Conservation (phyloP, 2,888 invertebrate species). For the Lithophane leautieri region DNA sequence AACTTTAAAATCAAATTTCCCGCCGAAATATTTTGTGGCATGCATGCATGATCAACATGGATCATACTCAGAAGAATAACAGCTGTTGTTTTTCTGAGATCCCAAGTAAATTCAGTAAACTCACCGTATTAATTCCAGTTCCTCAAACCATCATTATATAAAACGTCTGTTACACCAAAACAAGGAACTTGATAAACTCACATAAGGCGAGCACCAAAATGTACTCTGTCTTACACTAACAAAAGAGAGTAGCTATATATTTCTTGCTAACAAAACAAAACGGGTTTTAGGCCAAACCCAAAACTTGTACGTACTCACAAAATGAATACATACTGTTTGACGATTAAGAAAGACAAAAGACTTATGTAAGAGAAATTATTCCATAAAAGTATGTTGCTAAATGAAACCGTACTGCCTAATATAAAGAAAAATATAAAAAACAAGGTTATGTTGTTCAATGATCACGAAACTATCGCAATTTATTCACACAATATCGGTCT, state of each 20-base stretch:
- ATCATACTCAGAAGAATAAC: background rate
- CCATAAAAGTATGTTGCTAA: background rate
- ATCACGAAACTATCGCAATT: conserved; percentile 2
- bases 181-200: no score
- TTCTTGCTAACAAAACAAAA: background rate
- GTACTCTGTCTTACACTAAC: no score
- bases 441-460: conserved; percentile 11
- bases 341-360: no score
- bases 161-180: background rate
- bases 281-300: no score
- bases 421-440: background rate
- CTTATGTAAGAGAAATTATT: background rate
- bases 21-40: conserved; percentile 17
- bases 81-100: conserved; percentile 4
- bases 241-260: no score
- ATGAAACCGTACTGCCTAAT: background rate
- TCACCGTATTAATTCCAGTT: conserved; percentile 9
- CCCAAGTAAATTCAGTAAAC: conserved; percentile 3
- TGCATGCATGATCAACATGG: background rate
- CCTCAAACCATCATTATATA: background rate
- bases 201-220: no score
- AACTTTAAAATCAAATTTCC: background rate
- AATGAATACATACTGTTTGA: background rate
- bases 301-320: background rate
- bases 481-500: background rate